A percentile compares a stretch with the other conserved stretches of the same genome.
phyloP scores from a whole-genome alignment of 2,888 invertebrate species.

The Parnassius smintheus region DNA sequence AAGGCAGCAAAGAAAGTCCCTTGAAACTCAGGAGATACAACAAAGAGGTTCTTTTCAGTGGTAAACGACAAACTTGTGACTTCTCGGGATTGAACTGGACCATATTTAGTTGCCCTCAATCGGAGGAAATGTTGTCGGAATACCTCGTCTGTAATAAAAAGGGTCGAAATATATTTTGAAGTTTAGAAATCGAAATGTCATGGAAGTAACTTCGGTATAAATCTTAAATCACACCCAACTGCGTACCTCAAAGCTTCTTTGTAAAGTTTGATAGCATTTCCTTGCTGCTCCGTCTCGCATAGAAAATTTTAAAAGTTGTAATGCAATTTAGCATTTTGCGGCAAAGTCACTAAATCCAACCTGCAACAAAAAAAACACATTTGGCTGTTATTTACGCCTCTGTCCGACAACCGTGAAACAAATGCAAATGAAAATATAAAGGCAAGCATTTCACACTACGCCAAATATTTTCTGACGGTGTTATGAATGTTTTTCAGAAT shows the following conservation, averaged over 20 bases:
- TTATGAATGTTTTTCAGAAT: too few species aligned
- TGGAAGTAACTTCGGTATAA: too few species aligned
- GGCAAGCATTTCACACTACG: conserved; percentile 41
- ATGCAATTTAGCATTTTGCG: conserved; percentile 95
- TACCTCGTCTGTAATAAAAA: too few species aligned
- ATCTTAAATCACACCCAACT: neutral
- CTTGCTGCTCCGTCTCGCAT: conserved; percentile 87
- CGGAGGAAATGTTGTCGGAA: too few species aligned
- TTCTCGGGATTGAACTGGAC: too few species aligned
- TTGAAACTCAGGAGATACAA: too few species aligned
- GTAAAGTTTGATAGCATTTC: conserved; percentile 89
- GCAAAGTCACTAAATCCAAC: conserved; percentile 89
- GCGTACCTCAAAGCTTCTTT: conserved; percentile 88
- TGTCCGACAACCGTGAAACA: conserved; percentile 46
- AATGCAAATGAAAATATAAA: conserved; percentile 50
- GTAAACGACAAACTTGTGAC: too few species aligned
- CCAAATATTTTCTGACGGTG: conserved; percentile 22
- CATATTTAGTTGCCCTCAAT: too few species aligned
- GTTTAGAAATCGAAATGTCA: too few species aligned
- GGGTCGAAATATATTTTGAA: too few species aligned
- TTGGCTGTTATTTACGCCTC: conserved; percentile 54
- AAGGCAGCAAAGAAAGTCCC: too few species aligned
- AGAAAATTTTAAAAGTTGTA: conserved; percentile 95
- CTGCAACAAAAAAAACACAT: conserved; percentile 82
- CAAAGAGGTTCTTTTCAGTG: too few species aligned